A percentile compares a stretch with the other conserved stretches of the same genome.
These are phyloP conservation scores for Chromoteleia sp. DNA, from an alignment of 2,888 invertebrate species.

Conservation along the genomic window DNA sequence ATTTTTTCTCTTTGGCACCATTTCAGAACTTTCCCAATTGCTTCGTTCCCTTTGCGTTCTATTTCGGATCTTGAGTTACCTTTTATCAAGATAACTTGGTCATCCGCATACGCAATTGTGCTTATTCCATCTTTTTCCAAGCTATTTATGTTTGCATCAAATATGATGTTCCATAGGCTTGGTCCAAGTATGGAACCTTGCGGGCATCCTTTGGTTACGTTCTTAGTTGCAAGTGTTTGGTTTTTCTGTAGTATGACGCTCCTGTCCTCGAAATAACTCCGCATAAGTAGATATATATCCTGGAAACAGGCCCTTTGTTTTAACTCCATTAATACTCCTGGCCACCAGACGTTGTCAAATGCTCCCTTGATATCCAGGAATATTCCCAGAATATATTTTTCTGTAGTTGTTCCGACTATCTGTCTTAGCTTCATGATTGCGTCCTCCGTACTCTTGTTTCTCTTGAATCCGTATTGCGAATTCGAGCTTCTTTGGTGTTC, in stretches of 20 bases:
- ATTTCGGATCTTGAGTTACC: constrained; percentile 35
- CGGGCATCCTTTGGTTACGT: constrained; percentile 24
- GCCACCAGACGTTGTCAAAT: constrained; percentile 52
- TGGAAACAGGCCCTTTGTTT: constrained; percentile 27
- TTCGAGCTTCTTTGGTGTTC: constrained; percentile 45
- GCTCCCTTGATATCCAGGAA: constrained; percentile 37
- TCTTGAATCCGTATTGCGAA: too few relatives aligned
- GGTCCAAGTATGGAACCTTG: constrained; percentile 41
- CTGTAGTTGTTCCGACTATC: too few relatives aligned
- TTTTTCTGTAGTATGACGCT: too few relatives aligned
- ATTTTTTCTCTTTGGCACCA: constrained; percentile 50
- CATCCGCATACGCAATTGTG: constrained; percentile 66
- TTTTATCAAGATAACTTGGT: constrained; percentile 34
- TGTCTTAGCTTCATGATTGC: too few relatives aligned
- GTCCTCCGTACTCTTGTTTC: not conserved
- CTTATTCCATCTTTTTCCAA: not conserved
- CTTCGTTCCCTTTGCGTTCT: constrained; percentile 8
- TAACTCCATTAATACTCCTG: constrained; percentile 12
- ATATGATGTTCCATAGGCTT: constrained; percentile 62
- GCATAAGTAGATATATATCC: constrained; percentile 1
- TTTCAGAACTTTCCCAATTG: not conserved
- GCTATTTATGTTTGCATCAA: too few relatives aligned
- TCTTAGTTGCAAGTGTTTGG: too few relatives aligned
- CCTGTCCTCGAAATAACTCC: constrained; percentile 32
- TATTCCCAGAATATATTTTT: too few relatives aligned